These are phyloP conservation scores for Pogonus chalceus DNA, from an alignment of 1,140 invertebrate genomes.

Conservation along the genomic window DNA sequence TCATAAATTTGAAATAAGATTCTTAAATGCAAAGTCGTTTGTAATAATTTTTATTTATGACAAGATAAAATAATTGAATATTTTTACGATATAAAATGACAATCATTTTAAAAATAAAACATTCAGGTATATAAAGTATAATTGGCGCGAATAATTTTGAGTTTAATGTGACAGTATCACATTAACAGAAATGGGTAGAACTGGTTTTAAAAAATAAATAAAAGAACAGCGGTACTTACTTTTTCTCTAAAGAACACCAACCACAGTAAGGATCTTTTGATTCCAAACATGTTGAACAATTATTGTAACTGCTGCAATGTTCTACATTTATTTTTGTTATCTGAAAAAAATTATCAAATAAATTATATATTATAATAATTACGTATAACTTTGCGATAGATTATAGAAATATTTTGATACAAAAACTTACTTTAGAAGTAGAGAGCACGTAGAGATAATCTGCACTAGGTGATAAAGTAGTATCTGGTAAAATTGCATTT, in stretches of 20 bases:
- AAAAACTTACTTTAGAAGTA: slow-evolving; percentile 45
- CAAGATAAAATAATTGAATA: too few relatives aligned
- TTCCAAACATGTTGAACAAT: slow-evolving; percentile 82
- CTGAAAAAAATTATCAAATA: slow-evolving; percentile 37
- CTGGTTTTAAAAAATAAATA: too few relatives aligned
- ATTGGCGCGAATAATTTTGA: too few relatives aligned
- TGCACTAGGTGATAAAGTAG: slow-evolving; percentile 64
- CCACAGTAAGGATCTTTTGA: slow-evolving; percentile 95
- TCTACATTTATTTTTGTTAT: slow-evolving; percentile 88
- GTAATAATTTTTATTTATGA: too few relatives aligned
- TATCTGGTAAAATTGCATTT: slow-evolving; percentile 70
- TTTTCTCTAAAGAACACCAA: slow-evolving; percentile 94
- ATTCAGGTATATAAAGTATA: too few relatives aligned
- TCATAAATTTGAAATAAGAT: too few relatives aligned
- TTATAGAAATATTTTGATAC: neutral
- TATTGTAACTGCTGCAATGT: slow-evolving; percentile 77
- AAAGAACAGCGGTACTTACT: too few relatives aligned
- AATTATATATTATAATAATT: neutral
- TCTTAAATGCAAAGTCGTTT: too few relatives aligned
- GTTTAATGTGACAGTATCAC: too few relatives aligned
- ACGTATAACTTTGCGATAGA: slow-evolving; percentile 1
- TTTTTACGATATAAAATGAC: too few relatives aligned
- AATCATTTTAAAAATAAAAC: too few relatives aligned
- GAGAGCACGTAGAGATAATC: slow-evolving; percentile 67
- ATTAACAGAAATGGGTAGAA: too few relatives aligned